These are phyloP conservation scores for Cenopis cana DNA, from an alignment of 2,888 invertebrate genomes.

Conservation along the genomic window DNA sequence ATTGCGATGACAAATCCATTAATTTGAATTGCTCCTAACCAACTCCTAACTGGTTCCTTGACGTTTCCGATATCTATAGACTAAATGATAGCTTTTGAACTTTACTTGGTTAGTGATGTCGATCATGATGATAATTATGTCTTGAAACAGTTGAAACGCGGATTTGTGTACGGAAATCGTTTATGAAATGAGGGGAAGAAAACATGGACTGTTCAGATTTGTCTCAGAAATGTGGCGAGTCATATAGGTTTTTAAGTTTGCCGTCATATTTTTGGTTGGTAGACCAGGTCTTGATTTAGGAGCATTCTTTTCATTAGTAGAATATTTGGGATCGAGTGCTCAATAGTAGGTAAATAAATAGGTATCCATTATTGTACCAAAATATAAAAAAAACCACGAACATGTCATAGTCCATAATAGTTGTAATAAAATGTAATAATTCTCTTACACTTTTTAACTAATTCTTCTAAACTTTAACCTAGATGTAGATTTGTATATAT, in stretches of 20 bases:
- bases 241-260: too few relatives aligned
- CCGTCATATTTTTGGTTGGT: too few relatives aligned
- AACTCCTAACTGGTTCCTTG: conserved; percentile 68
- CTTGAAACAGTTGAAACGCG: neutral
- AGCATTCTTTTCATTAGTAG: too few relatives aligned
- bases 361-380: too few relatives aligned
- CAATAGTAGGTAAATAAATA: too few relatives aligned
- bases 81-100: conserved; percentile 49
- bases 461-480: neutral
- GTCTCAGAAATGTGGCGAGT: too few relatives aligned
- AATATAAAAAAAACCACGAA: too few relatives aligned
- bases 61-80: conserved; percentile 48
- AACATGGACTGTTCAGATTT: neutral
- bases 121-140: conserved; percentile 7
- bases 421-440: too few relatives aligned
- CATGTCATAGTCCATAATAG: too few relatives aligned
- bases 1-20: conserved; percentile 85
- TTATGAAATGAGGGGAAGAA: neutral
- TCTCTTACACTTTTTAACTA: too few relatives aligned
- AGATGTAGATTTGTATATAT: conserved; percentile 11
- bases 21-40: conserved; percentile 76
- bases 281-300: too few relatives aligned
- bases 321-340: too few relatives aligned
- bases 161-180: neutral
- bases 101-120: conserved; percentile 37